phyloP scores from a whole-genome alignment of 1,140 invertebrate genomes.

The Leptinotarsa texana region DNA sequence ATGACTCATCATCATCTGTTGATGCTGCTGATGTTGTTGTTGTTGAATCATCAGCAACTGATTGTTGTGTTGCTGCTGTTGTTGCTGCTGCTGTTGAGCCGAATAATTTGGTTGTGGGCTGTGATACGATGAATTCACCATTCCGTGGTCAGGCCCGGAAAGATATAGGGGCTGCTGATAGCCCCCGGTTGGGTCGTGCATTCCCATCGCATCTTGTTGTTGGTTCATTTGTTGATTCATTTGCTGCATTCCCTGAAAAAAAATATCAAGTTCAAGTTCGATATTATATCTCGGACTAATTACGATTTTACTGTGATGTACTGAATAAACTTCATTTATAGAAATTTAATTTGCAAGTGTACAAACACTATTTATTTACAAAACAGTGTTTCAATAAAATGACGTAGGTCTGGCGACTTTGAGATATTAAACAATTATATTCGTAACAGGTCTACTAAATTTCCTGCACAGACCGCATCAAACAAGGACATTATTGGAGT shows the following conservation, averaged over 20 bases:
- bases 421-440: too few species aligned
- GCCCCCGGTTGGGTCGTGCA: constrained; percentile 64
- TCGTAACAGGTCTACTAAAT: too few species aligned
- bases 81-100: constrained; percentile 47
- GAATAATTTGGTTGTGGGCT: constrained; percentile 53
- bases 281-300: not conserved
- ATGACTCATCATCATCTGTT: constrained; percentile 65
- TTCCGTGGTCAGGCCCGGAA: constrained; percentile 62
- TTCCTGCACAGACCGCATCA: too few species aligned
- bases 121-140: constrained; percentile 55
- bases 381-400: too few species aligned
- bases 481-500: too few species aligned
- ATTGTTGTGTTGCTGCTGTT: constrained; percentile 67
- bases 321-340: not conserved
- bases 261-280: not conserved
- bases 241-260: constrained; percentile 47
- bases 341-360: not conserved
- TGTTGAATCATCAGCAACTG: constrained; percentile 60
- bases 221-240: constrained; percentile 62
- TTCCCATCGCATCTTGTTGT: constrained; percentile 67
- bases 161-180: constrained; percentile 74
- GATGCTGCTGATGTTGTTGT: constrained; percentile 57
- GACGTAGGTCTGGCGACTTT: too few species aligned
- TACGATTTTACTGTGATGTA: not conserved
- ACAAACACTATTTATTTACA: too few species aligned